Base-by-base conservation (phyloP, 2,888 invertebrate genomes). In the Oligia strigilis region DNA sequence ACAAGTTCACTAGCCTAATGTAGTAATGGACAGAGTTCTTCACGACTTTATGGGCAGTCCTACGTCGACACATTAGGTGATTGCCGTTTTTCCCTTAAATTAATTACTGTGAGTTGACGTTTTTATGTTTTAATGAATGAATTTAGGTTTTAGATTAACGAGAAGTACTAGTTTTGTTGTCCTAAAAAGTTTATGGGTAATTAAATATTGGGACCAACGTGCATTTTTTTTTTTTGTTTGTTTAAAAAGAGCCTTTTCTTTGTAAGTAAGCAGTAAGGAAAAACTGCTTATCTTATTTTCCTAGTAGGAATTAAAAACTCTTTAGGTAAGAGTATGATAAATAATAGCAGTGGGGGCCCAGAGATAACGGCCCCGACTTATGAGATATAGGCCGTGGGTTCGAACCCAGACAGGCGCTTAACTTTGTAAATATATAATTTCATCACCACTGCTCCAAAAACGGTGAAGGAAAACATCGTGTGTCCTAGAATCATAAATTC, bases 51-150 rank as follows among this genome's bases (percentile, higher is more conserved):
- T 87, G 83, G 83, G 78, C 73, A 65, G 83, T 82, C 82, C 83
- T 72, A 80, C 80, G 83, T 87, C 88, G 88, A 92, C 90, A 93
- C 94, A 94, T 95, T 95, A 95, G 92, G 90, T 92, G 93, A 95
- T 95, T 94, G 92, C 90, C 82, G 89, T 88, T 88, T 90, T 91
- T 90, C 88, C 83, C 84, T 90, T 90, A 90, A 93, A 94, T 94
- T 94, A 93, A 94, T 95, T 94, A 93, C 87, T 80, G 88, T 90
- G 90, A 91, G 91, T 90, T 89, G 91, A 92, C 90, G 81, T 87
- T 92, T 93, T 93, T 91, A 88, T 88, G 87, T 87, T 87, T 88
- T 84, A 89, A 88, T 88, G 78, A 88, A 87, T 86, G 83, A 87
- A 85, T 90, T 87, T 78, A 88, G 81, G 85, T 88, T 87, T 80